Evolutionary conservation across 1,140 invertebrate species (phyloP).

Genomic region (Zaprionus nigranus): DNA sequence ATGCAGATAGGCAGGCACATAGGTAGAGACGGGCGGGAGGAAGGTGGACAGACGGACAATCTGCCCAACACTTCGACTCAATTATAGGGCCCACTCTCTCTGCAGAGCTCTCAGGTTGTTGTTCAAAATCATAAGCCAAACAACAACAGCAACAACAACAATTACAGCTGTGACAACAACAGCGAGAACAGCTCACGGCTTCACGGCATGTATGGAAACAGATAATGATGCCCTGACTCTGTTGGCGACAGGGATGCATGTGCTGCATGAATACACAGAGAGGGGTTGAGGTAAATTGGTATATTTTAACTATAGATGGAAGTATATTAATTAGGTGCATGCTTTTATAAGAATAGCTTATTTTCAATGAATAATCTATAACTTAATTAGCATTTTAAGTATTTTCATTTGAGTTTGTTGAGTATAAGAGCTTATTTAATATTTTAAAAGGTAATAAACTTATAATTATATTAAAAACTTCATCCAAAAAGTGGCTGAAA

Average conservation of each 20-base stretch:
- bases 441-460: not conserved
- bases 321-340: not conserved
- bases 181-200: constrained; percentile 6
- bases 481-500: not conserved
- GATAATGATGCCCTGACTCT: not conserved
- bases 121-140: constrained; percentile 52
- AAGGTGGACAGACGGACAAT: not conserved
- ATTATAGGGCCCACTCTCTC: constrained; percentile 68
- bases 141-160: constrained; percentile 8
- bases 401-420: no score
- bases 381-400: not conserved
- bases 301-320: not conserved
- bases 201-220: constrained; percentile 10
- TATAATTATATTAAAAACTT: not conserved
- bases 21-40: not conserved
- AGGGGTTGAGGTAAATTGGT: not conserved
- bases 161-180: constrained; percentile 6
- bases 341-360: not conserved
- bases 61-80: constrained; percentile 62
- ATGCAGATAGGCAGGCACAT: not conserved
- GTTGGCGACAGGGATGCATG: not conserved
- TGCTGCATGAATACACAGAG: not conserved
- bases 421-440: not conserved
- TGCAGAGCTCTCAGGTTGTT: constrained; percentile 61
- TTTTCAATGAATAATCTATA: not conserved